Evolutionary conservation across 2,113 vertebrate genomes (phyloP).

Genomic region (Sinosuthora webbiana): DNA sequence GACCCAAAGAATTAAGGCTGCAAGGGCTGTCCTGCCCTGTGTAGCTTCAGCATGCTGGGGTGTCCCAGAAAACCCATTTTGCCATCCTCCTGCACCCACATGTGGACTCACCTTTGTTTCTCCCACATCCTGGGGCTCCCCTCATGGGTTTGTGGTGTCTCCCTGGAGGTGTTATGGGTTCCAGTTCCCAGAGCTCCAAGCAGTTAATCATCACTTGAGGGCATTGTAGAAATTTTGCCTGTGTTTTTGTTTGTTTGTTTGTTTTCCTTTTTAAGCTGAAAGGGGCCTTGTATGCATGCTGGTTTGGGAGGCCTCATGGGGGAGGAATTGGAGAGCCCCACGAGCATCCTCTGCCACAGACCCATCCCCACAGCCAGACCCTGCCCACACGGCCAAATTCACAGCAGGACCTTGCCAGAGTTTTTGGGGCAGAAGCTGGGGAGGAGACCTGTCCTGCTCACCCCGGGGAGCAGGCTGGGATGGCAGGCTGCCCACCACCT

Average conservation of each 20-base stretch:
- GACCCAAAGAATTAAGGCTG: neutral
- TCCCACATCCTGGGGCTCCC: fast-evolving
- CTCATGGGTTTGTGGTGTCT: neutral
- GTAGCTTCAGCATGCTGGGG: neutral
- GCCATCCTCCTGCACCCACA: fast-evolving
- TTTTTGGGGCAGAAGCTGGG: neutral
- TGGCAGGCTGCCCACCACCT: slow-evolving; percentile 27
- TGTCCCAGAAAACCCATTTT: neutral
- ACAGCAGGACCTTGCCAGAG: neutral
- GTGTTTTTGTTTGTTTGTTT: neutral
- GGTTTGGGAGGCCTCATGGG: neutral
- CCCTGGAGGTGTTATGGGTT: neutral
- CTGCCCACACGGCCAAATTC: neutral
- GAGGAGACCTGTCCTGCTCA: neutral
- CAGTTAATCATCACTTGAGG: neutral
- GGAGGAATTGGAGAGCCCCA: neutral
- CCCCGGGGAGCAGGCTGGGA: neutral
- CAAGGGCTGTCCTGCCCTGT: neutral
- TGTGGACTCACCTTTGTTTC: fast-evolving
- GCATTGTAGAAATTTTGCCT: neutral
- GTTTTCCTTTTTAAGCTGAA: neutral
- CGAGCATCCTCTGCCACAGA: neutral
- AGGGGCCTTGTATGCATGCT: neutral
- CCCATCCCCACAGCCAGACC: fast-evolving
- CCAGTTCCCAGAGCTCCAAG: neutral